These are phyloP conservation scores for Drosophila albomicans DNA, from an alignment of 1,140 invertebrate species.

Conservation along the genomic window DNA sequence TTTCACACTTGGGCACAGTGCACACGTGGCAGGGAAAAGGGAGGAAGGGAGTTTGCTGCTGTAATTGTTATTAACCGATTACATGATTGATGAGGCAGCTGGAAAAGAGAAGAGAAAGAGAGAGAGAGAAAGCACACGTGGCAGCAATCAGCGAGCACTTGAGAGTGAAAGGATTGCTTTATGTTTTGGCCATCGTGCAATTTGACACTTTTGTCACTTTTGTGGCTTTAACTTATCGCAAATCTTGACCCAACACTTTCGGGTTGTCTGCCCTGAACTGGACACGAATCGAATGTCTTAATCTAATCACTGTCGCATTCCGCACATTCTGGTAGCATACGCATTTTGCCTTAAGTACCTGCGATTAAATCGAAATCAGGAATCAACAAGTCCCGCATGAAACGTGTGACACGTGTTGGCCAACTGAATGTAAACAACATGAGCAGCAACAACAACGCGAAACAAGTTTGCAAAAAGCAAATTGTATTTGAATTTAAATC, in stretches of 20 bases:
- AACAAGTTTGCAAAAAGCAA: constrained; percentile 28
- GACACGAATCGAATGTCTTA: not conserved
- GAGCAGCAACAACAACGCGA: not conserved
- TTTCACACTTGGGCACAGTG: constrained; percentile 62
- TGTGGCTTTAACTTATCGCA: constrained; percentile 9
- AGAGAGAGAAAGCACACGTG: constrained; percentile 45
- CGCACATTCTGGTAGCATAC: constrained; percentile 32
- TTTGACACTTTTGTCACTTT: not conserved
- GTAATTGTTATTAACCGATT: constrained; percentile 65
- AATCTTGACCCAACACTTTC: constrained; percentile 37
- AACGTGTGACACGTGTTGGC: constrained; percentile 41
- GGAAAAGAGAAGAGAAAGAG: not conserved
- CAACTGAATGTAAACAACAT: constrained; percentile 8
- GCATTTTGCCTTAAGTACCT: constrained; percentile 8
- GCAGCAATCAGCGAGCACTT: constrained; percentile 52
- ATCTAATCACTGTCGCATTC: constrained; percentile 49
- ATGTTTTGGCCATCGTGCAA: not conserved
- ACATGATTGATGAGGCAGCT: constrained; percentile 66
- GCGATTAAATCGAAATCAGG: constrained; percentile 25
- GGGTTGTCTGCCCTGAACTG: not conserved
- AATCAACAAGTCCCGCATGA: constrained; percentile 31
- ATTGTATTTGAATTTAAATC: constrained; percentile 19
- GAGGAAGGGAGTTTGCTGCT: constrained; percentile 14
- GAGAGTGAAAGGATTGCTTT: constrained; percentile 22
- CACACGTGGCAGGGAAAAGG: constrained; percentile 41